phyloP scores from a whole-genome alignment of 2,797 vertebrate species.

The Jordanella pulchra region DNA sequence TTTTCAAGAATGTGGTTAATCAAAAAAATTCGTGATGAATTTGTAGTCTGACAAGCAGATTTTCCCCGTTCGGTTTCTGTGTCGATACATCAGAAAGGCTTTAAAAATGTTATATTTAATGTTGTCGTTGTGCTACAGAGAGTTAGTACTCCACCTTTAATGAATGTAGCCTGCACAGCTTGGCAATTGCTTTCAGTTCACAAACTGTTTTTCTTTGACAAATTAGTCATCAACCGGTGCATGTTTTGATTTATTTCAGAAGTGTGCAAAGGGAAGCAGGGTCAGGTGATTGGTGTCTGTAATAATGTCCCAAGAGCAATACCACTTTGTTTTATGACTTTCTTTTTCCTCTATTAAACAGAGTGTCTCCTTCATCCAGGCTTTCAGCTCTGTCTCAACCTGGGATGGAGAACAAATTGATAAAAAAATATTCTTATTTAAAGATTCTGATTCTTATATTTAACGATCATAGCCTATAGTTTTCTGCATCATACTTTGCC shows the following conservation, averaged over 20 bases:
- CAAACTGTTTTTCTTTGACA: conserved; percentile 22
- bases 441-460: background rate
- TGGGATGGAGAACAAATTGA: conserved; percentile 34
- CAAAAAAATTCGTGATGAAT: conserved; percentile 20
- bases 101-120: background rate
- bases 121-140: conserved; percentile 7
- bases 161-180: conserved; percentile 32
- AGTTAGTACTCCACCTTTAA: conserved; percentile 32
- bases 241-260: conserved; percentile 49
- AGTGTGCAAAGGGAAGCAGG: conserved; percentile 30
- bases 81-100: background rate
- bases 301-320: conserved; percentile 39
- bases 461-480: background rate
- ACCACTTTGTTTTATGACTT: conserved; percentile 5
- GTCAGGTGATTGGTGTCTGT: conserved; percentile 23
- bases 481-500: background rate
- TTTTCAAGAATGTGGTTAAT: background rate
- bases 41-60: background rate
- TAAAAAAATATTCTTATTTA: too few species aligned
- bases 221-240: conserved; percentile 38
- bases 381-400: conserved; percentile 39
- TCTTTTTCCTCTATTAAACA: conserved; percentile 44
- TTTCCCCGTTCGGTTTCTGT: background rate
- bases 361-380: conserved; percentile 40
- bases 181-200: conserved; percentile 47